A percentile compares a stretch with the other conserved stretches of the same genome.
phyloP scores from a whole-genome alignment of 2,113 vertebrate species.

The Dipodomys merriami region DNA sequence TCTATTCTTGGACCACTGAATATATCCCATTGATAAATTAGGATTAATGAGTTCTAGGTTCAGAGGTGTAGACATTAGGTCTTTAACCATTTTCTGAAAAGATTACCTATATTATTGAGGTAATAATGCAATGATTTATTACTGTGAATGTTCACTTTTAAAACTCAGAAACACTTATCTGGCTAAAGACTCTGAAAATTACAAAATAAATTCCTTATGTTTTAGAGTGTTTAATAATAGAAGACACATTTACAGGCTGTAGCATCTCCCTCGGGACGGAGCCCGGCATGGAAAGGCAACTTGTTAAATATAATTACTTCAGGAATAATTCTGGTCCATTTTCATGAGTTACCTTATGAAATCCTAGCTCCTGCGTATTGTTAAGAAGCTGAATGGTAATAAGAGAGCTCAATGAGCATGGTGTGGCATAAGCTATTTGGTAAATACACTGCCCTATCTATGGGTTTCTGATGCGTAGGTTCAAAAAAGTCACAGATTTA shows the following conservation, averaged over 20 bases:
- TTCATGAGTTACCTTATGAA: not conserved
- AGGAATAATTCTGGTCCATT: not conserved
- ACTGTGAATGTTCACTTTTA: not conserved
- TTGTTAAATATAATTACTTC: not conserved
- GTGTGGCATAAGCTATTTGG: not conserved
- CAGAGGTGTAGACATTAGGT: not conserved
- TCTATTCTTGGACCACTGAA: not conserved
- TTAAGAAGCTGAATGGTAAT: not conserved
- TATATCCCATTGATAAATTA: not conserved
- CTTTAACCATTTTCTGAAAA: slow-evolving; percentile 20
- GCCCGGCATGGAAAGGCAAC: not conserved
- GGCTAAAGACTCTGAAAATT: not conserved
- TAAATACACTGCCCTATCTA: not conserved
- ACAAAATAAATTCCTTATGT: not conserved
- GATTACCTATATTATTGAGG: not conserved
- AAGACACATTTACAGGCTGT: not conserved
- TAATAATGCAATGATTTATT: slow-evolving; percentile 29
- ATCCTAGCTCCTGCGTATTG: not conserved
- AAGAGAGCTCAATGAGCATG: not conserved
- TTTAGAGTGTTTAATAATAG: not conserved
- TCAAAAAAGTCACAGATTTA: not conserved
- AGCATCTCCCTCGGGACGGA: not conserved
- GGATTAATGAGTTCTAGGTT: not conserved
- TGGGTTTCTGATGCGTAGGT: not conserved
- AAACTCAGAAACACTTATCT: not conserved